These are phyloP conservation scores for Platerodrilus igneus DNA, from an alignment of 2,888 invertebrate genomes.

Conservation along the genomic window DNA sequence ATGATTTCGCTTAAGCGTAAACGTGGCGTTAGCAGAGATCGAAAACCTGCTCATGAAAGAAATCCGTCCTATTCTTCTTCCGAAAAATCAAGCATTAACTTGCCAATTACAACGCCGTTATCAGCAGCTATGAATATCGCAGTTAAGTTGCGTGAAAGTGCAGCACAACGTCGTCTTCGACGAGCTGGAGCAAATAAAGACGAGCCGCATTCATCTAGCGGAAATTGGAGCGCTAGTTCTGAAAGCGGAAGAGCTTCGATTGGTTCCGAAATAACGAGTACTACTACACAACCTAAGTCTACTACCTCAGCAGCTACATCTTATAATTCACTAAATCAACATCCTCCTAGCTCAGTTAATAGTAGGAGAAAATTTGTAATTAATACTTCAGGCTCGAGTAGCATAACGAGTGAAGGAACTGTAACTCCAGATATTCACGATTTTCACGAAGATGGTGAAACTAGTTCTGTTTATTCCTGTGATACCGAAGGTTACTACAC, in stretches of 20 bases:
- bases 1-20: slow-evolving; percentile 61
- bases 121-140: slow-evolving; percentile 57
- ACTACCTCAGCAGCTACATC: slow-evolving; percentile 64
- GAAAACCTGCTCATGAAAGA: slow-evolving; percentile 66
- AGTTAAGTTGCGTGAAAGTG: slow-evolving; percentile 74
- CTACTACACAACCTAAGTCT: slow-evolving; percentile 66
- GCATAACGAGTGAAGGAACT: slow-evolving; percentile 80
- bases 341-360: slow-evolving; percentile 64
- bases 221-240: slow-evolving; percentile 93
- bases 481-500: slow-evolving; percentile 98
- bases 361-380: slow-evolving; percentile 59
- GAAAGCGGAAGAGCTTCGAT: slow-evolving; percentile 83
- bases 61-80: slow-evolving; percentile 70
- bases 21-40: slow-evolving; percentile 57
- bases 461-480: slow-evolving; percentile 88
- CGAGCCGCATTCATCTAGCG: slow-evolving; percentile 84
- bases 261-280: slow-evolving; percentile 75
- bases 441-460: slow-evolving; percentile 78
- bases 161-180: slow-evolving; percentile 65
- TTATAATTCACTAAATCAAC: slow-evolving; percentile 62
- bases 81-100: slow-evolving; percentile 61
- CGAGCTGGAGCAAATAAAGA: slow-evolving; percentile 66
- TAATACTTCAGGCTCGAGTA: slow-evolving; percentile 75
- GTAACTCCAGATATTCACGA: slow-evolving; percentile 79
- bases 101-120: slow-evolving; percentile 52